Evolutionary conservation across 2,888 invertebrate genomes (phyloP), one percentile per base, ranked within the genome.

Genomic region (Azorinus chamasolen): DNA sequence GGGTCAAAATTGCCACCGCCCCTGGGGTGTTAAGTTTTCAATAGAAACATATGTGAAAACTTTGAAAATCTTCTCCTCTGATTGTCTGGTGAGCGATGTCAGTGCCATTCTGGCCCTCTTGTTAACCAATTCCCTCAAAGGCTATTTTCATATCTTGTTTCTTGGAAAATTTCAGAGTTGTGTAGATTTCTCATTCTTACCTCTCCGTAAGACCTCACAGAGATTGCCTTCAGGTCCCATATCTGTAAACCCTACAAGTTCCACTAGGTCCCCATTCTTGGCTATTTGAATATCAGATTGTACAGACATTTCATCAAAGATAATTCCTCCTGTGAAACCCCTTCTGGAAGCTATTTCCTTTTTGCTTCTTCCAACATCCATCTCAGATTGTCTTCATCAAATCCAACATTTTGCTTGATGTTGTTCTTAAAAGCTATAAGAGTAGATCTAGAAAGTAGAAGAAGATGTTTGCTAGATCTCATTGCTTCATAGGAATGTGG

Each of bases 221-320:
- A 54, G 22, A 41, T 78, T 74, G 22, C 71, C 73, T 58, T 79
- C 83, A 5, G 57, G 41, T 14, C 71, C 65, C 12, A 54, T 14
- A 39, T 79, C 74, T 14, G 50, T 20, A 6, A 83, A 71, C 4
- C 80, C 80, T 37, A 64, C 50, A 2, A 83, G 39, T 62, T 83
- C 70, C 20, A 81, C 41, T 8, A 66, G 46, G 37, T 76, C 81
- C 10, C 74, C 63, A 32, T 53, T 58, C 59, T 77, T 81, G 5
- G 24, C n/a, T 0, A 81, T 63, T 51, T 80, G 78, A 1, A 84
- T 20, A 54, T 80, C 79, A 8, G 63, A 43, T 45, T 84, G 82
- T 6, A 82, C 77, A 1, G 71, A 64, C 82, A 84, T 84, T 55
- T 82, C 77, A 54, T 82, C 84, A 2, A 80, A 24, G 5, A 84